Conservation (phyloP, 2,888 invertebrate species). For the Odontocerum albicorne region DNA sequence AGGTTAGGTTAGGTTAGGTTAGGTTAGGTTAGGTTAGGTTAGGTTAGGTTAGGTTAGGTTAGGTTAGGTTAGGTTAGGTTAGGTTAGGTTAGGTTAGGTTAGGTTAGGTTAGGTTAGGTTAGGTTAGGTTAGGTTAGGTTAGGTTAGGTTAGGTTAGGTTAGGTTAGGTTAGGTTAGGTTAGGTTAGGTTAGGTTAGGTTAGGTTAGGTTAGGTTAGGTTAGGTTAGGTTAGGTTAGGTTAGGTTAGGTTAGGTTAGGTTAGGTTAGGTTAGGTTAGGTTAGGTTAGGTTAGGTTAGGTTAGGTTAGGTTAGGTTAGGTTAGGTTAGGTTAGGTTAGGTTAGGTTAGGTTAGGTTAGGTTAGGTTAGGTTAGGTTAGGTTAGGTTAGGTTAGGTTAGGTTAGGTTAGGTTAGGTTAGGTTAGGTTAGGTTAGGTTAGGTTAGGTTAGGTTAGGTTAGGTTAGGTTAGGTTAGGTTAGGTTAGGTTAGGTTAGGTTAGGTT, state of each 20-base stretch:
- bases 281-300: constrained; percentile 24
- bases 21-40: too few species aligned
- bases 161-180: constrained; percentile 35
- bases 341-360: constrained; percentile 38
- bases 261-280: constrained; percentile 34
- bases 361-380: constrained; percentile 30
- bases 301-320: constrained; percentile 38
- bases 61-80: constrained; percentile 37
- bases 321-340: constrained; percentile 38
- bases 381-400: constrained; percentile 32
- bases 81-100: constrained; percentile 37
- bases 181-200: too few species aligned
- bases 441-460: constrained; percentile 34
- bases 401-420: constrained; percentile 30
- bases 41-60: constrained; percentile 20
- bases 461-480: constrained; percentile 35
- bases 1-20: too few species aligned
- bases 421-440: constrained; percentile 34
- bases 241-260: constrained; percentile 51
- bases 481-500: constrained; percentile 34
- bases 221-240: constrained; percentile 76
- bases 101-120: constrained; percentile 36
- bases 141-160: constrained; percentile 35
- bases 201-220: constrained; percentile 57
- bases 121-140: constrained; percentile 36